Evolutionary conservation across 2,113 vertebrate genomes (phyloP).

Genomic region (Amia ocellicauda): DNA sequence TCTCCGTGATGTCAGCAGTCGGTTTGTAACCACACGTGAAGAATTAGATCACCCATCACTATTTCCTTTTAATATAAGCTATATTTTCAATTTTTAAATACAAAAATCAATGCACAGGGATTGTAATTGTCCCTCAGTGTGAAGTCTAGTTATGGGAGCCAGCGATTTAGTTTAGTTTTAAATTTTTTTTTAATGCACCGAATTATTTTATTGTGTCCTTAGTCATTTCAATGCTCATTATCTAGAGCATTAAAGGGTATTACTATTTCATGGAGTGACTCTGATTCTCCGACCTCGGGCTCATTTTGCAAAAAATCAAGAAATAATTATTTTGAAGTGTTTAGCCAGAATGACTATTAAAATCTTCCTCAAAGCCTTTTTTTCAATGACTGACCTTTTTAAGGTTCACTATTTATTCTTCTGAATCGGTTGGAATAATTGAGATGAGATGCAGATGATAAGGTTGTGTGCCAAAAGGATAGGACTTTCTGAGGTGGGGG

Average conservation of each 20-base stretch:
- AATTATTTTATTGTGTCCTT: background rate
- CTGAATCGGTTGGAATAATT: background rate
- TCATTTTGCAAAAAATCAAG: background rate
- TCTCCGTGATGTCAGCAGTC: too few species aligned
- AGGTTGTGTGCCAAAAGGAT: background rate
- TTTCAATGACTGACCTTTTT: background rate
- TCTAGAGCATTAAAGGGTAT: background rate
- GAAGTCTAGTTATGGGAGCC: too few species aligned
- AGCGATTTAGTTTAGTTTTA: too few species aligned
- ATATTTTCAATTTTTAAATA: background rate
- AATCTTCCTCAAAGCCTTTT: background rate
- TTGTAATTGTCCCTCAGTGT: too few species aligned
- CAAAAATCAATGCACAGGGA: too few species aligned
- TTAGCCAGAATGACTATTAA: background rate
- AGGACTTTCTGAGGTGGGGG: background rate
- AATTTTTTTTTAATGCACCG: too few species aligned
- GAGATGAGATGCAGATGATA: background rate
- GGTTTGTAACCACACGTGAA: too few species aligned
- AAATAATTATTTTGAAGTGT: background rate
- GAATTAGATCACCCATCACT: too few species aligned
- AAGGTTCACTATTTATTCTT: background rate
- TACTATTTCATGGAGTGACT: too few species aligned
- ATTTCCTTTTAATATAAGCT: background rate
- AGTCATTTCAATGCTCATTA: background rate
- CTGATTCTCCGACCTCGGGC: background rate